A percentile compares a stretch with the other conserved stretches of the same genome.
These are phyloP conservation scores for Adelosebastes latens DNA, from an alignment of 2,797 vertebrate genomes.

Conservation along the genomic window DNA sequence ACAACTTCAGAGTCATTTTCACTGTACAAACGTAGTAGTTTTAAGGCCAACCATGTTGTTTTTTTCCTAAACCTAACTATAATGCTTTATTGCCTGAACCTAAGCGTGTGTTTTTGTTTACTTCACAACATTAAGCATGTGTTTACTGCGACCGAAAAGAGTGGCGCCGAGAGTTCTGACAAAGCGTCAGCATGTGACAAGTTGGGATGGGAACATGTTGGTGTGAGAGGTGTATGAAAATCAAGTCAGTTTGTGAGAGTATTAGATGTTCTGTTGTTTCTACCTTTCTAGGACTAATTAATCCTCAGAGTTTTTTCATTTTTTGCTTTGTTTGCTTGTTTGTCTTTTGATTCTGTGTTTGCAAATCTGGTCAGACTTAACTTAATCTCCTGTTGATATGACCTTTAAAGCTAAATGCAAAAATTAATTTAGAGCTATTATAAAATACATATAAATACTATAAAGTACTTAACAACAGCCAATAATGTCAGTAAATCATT, in stretches of 20 bases:
- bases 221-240: not conserved
- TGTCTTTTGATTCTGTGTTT: not conserved
- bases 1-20: too few species aligned
- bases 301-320: not conserved
- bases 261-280: not conserved
- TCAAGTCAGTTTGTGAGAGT: not conserved
- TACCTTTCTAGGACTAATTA: not conserved
- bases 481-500: not conserved
- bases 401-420: not conserved
- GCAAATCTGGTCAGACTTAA: too few species aligned
- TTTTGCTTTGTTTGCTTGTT: not conserved
- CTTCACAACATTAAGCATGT: too few species aligned
- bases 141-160: too few species aligned
- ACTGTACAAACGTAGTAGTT: too few species aligned
- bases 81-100: too few species aligned
- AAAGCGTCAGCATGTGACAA: too few species aligned
- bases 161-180: too few species aligned
- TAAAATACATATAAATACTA: not conserved
- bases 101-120: too few species aligned
- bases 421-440: not conserved
- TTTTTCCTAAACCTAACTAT: too few species aligned
- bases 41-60: too few species aligned
- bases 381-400: not conserved
- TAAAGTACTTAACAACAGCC: not conserved
- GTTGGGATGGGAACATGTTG: too few species aligned